phyloP scores from a whole-genome alignment of 2,113 vertebrate species.

The Mandrillus leucophaeus region DNA sequence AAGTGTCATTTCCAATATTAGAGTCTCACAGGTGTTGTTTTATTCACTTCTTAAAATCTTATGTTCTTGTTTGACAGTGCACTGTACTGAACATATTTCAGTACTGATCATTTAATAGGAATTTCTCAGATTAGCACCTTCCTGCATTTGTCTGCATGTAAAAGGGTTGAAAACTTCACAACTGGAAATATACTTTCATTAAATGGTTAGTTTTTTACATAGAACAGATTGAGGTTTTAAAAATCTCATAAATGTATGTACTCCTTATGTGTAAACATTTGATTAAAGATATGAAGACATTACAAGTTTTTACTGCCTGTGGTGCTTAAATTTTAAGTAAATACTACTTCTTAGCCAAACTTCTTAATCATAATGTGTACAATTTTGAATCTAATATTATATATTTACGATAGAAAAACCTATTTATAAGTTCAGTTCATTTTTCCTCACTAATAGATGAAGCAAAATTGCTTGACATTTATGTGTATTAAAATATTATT shows the following conservation, averaged over 20 bases:
- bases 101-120: background rate
- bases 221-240: background rate
- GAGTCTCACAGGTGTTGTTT: background rate
- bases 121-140: background rate
- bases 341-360: background rate
- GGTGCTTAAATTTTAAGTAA: background rate
- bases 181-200: background rate
- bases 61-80: background rate
- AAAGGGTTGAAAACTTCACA: background rate
- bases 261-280: background rate
- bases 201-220: background rate
- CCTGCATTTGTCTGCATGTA: background rate
- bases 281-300: background rate
- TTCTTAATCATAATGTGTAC: background rate
- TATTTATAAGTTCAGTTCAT: background rate
- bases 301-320: background rate
- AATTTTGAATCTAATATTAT: background rate
- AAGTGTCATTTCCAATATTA: background rate
- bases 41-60: background rate
- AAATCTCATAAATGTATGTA: background rate
- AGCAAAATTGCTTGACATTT: background rate
- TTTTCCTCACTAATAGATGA: background rate
- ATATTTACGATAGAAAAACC: background rate
- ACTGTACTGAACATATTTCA: background rate
- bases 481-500: slow-evolving; percentile 16